Evolutionary conservation across 2,113 vertebrate genomes (phyloP).

Genomic region (Tenebrosternarchus preto): DNA sequence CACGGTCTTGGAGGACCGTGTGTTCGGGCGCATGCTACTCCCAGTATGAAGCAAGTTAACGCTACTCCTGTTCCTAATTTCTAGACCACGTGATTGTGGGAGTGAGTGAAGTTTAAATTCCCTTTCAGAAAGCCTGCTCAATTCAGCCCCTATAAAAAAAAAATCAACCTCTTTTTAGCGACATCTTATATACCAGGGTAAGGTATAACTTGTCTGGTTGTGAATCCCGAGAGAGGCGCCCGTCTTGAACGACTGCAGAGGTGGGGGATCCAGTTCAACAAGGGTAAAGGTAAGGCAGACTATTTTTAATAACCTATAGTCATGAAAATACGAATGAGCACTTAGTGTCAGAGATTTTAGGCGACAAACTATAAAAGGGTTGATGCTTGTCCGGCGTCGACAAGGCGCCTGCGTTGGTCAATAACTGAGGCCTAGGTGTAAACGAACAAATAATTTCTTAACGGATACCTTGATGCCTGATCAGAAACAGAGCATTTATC

Average conservation of each 20-base stretch:
- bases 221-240: constrained; percentile 51
- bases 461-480: background rate
- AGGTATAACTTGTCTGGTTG: constrained; percentile 50
- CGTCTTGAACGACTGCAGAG: constrained; percentile 20
- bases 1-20: too few species aligned
- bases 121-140: constrained; percentile 74
- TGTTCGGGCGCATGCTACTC: too few species aligned
- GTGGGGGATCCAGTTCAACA: constrained; percentile 33
- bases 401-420: background rate
- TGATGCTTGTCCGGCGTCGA: background rate
- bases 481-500: background rate
- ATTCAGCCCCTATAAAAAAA: constrained; percentile 72
- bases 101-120: constrained; percentile 83
- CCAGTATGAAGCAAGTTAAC: constrained; percentile 52
- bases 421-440: constrained; percentile 20
- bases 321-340: background rate
- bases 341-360: background rate
- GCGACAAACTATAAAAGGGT: background rate
- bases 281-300: constrained; percentile 57
- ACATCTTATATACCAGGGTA: constrained; percentile 56
- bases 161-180: constrained; percentile 67
- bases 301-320: constrained; percentile 45
- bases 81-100: constrained; percentile 83
- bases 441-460: background rate
- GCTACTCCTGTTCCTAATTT: constrained; percentile 81